Evolutionary conservation across 2,797 vertebrate species (phyloP).

Genomic region (Propithecus deckenii): DNA sequence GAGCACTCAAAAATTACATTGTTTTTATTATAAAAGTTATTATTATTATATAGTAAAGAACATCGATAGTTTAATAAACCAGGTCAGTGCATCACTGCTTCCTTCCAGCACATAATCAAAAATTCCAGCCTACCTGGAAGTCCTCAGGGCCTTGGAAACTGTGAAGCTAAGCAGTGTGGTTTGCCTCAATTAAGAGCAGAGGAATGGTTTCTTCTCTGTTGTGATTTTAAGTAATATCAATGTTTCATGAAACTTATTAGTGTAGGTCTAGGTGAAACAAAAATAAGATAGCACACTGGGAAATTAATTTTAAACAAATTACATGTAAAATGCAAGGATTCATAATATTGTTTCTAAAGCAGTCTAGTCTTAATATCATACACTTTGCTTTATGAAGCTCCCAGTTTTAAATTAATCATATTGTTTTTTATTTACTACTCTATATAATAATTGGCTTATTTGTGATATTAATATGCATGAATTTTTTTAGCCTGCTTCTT

Average conservation of each 20-base stretch:
- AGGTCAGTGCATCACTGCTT: background rate
- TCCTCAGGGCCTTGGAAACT: background rate
- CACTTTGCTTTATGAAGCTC: constrained; percentile 69
- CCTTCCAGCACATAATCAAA: background rate
- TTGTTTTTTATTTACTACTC: constrained; percentile 78
- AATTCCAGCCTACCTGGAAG: background rate
- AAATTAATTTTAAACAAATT: constrained; percentile 80
- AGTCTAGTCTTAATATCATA: constrained; percentile 64
- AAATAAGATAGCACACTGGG: constrained; percentile 59
- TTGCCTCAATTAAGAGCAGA: constrained; percentile 55
- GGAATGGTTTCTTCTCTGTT: constrained; percentile 39
- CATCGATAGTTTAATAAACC: background rate
- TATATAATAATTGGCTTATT: constrained; percentile 80
- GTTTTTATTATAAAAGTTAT: background rate
- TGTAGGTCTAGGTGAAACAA: constrained; percentile 71
- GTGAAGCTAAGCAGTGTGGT: background rate
- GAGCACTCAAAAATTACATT: background rate
- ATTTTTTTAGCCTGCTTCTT: constrained; percentile 69
- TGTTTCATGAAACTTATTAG: constrained; percentile 76
- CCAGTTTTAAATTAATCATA: constrained; percentile 77
- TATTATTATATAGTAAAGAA: background rate
- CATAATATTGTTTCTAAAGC: constrained; percentile 69
- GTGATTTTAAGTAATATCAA: constrained; percentile 76
- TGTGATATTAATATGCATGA: constrained; percentile 80
- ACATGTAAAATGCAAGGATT: constrained; percentile 72